phyloP scores from a whole-genome alignment of 2,113 vertebrate genomes.

The Promerops cafer region DNA sequence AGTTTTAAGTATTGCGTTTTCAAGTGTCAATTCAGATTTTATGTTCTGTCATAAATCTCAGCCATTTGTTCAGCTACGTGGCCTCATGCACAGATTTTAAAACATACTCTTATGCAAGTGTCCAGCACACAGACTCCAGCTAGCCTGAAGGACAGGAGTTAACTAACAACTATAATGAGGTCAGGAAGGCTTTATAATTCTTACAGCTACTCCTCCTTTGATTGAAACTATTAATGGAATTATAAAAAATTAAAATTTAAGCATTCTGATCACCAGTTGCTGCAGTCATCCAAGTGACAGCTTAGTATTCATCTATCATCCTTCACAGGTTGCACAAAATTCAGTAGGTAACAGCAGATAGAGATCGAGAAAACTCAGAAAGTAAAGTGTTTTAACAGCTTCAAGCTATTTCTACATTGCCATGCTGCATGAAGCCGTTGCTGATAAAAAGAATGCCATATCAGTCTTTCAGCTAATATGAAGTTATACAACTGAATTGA shows the following conservation, averaged over 20 bases:
- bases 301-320: background rate
- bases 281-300: background rate
- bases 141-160: background rate
- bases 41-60: constrained; percentile 19
- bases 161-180: background rate
- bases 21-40: background rate
- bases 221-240: constrained; percentile 35
- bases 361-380: background rate
- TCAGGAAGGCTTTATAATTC: constrained; percentile 12
- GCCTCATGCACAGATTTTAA: background rate
- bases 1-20: constrained; percentile 1
- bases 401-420: constrained; percentile 4
- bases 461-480: background rate
- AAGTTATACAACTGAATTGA: background rate
- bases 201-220: constrained; percentile 6
- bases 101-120: background rate
- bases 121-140: background rate
- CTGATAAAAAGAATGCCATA: constrained; percentile 23
- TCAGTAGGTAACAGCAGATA: background rate
- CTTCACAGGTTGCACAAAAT: background rate
- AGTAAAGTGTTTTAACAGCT: constrained; percentile 38
- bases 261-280: background rate
- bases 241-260: constrained; percentile 52
- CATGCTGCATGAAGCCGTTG: background rate
- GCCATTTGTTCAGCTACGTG: background rate